A percentile compares a stretch with the other conserved stretches of the same genome.
phyloP scores from a whole-genome alignment of 2,113 vertebrate genomes.

The Syrmaticus mikado region DNA sequence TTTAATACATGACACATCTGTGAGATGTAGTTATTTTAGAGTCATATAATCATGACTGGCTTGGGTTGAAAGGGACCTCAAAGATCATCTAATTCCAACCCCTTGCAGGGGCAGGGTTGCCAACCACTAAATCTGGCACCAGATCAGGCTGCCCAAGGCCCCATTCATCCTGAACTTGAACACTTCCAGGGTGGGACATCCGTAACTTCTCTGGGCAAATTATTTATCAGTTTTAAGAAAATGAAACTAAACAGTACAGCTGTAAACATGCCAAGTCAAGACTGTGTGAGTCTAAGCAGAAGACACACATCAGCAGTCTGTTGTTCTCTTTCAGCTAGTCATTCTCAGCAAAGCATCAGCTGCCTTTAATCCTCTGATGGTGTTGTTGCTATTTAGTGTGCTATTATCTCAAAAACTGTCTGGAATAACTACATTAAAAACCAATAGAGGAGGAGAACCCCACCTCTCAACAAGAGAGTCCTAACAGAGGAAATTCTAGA shows the following conservation, averaged over 20 bases:
- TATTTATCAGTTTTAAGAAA: slow-evolving; percentile 16
- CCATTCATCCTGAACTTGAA: no score
- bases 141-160: no score
- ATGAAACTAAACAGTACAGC: not conserved
- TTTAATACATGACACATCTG: not conserved
- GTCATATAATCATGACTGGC: no score
- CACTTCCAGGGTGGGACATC: no score
- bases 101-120: no score
- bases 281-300: not conserved
- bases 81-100: no score
- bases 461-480: not conserved
- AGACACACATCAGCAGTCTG: not conserved
- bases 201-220: no score
- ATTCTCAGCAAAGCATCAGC: not conserved
- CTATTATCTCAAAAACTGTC: not conserved
- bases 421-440: not conserved
- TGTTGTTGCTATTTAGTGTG: not conserved
- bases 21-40: not conserved
- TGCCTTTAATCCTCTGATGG: not conserved
- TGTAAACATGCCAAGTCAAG: not conserved
- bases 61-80: no score
- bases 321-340: slow-evolving; percentile 4
- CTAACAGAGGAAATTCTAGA: not conserved
- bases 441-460: not conserved
- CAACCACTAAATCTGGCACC: no score